phyloP scores from a whole-genome alignment of 1,140 invertebrate species.

The Rhyzopertha dominica region DNA sequence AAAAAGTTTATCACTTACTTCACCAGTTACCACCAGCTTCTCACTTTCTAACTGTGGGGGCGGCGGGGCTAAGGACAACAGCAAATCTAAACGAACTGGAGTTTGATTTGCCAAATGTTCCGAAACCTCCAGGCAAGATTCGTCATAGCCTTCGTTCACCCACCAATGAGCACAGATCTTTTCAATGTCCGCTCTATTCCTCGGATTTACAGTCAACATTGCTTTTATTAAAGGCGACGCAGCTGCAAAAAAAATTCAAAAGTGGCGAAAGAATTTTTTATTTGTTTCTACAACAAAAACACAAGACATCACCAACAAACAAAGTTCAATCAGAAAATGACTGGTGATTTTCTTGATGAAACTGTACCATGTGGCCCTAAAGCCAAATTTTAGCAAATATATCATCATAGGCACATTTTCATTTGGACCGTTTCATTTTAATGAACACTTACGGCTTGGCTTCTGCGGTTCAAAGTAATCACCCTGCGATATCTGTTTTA shows the following conservation, averaged over 20 bases:
- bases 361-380: too few species aligned
- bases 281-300: too few species aligned
- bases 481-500: constrained; percentile 94
- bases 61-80: constrained; percentile 75
- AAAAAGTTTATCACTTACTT: constrained; percentile 38
- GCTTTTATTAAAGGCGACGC: constrained; percentile 91
- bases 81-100: constrained; percentile 79
- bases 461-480: constrained; percentile 96
- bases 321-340: too few species aligned
- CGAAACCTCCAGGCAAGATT: constrained; percentile 78
- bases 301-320: too few species aligned
- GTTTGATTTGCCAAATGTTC: constrained; percentile 86
- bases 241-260: constrained; percentile 53
- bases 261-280: constrained; percentile 1
- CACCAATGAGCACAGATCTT: constrained; percentile 93
- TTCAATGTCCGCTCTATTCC: constrained; percentile 83
- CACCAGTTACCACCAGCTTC: constrained; percentile 60
- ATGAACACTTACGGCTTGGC: constrained; percentile 71
- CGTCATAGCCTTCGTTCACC: constrained; percentile 84
- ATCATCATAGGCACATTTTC: too few species aligned
- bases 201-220: constrained; percentile 89
- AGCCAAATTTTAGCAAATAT: too few species aligned
- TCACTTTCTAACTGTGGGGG: constrained; percentile 55
- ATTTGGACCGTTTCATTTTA: constrained; percentile 6
- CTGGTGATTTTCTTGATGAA: too few species aligned